Evolutionary conservation across 2,113 vertebrate genomes (phyloP), one percentile per base, ranked within the genome.

Genomic region (Chroicocephalus ridibundus): DNA sequence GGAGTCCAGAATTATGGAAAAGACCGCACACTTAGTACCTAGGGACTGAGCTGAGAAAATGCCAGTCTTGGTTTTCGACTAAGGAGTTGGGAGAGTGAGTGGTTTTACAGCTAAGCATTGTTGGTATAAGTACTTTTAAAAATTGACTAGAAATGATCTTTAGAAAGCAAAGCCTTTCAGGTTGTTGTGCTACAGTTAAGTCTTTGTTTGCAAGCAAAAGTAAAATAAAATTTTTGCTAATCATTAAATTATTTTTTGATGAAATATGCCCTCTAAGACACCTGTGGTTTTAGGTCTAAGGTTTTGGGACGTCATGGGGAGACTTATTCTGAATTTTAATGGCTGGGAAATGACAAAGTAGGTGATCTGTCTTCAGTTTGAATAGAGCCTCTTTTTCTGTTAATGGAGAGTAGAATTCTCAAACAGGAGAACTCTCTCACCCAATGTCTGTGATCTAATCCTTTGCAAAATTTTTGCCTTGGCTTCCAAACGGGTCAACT

Each of bases 161-260:
- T 61, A 90, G 87, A 90, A 91, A 81, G 51, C 34, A 70, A 72
- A 70, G 42, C 36, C 69, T 82, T 96, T 86, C 51, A 46, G 61
- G 46, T 90, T 60, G 32, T 80, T 95, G 17, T 82, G 90, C 91
- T 96, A 72, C 54, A 83, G 42, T 83, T 86, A 40, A 65, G 52
- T 81, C 74, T 87, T 95, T 49, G 42, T 74, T 55, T 97, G 92
- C 94, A 91, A 82, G 75, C 52, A 76, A 51, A 95, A 93, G 46
- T 62, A 66, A 89, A 96, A 90, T 94, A 96, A 95, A 91, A 17
- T 54, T 93, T 96, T 96, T 96, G 84, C 88, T 96, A 94, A 74
- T 82, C 26, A 44, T 93, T 71, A 18, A 31, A 32, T 74, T 44
- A 18, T 81, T 86, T 84, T 95, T 62, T 57, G 2, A 52, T 78